Conservation (phyloP, 2,113 vertebrate species). For the Stigmatopora nigra region DNA sequence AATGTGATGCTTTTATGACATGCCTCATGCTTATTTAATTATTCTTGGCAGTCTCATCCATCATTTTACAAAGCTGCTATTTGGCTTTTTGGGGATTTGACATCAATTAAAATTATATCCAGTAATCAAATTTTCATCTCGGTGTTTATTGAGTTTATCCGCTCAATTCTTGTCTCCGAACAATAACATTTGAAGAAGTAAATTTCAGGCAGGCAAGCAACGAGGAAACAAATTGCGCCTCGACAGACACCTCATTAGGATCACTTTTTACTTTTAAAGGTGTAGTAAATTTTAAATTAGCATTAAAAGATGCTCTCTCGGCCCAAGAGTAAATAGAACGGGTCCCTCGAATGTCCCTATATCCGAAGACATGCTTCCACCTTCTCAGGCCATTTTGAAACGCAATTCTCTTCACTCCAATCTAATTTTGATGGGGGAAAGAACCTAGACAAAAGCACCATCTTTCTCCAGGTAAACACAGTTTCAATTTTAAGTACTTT, state of each 20-base stretch:
- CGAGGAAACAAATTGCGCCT: background rate
- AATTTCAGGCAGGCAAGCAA: background rate
- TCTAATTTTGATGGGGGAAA: conserved; percentile 13
- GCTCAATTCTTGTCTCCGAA: no score
- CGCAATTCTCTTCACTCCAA: conserved; percentile 12
- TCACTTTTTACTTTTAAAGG: background rate
- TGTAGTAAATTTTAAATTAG: background rate
- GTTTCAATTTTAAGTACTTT: conserved; percentile 33
- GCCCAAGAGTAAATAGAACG: background rate
- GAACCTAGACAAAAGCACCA: conserved; percentile 11
- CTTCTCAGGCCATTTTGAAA: conserved; percentile 13
- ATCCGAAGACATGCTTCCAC: conserved; percentile 1
- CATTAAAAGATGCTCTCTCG: background rate
- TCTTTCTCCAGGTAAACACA: conserved; percentile 11
- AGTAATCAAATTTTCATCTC: background rate
- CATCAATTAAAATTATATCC: background rate
- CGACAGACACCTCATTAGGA: background rate
- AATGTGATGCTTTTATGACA: background rate
- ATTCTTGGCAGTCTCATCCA: background rate
- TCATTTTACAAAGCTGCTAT: background rate
- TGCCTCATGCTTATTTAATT: background rate
- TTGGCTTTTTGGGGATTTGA: background rate
- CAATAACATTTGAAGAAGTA: background rate
- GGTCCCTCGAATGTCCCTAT: conserved; percentile 6
- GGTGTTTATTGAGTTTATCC: no score